These are phyloP conservation scores for Melanophora roralis DNA, from an alignment of 2,888 invertebrate genomes.

Conservation along the genomic window DNA sequence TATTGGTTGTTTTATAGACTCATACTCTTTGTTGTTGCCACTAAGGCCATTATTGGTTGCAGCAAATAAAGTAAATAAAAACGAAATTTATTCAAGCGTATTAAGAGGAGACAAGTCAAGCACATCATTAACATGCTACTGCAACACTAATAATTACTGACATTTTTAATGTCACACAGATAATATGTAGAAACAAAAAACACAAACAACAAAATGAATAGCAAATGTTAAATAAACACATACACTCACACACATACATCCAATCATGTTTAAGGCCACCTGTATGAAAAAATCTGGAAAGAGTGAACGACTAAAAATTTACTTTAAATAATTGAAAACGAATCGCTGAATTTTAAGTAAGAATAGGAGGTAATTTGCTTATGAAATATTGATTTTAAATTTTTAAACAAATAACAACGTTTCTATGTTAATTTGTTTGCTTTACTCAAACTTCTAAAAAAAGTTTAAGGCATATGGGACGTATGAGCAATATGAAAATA, in stretches of 20 bases:
- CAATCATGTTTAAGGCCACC: neutral
- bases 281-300: too few species aligned
- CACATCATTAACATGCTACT: slow-evolving; percentile 52
- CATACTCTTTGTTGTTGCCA: neutral
- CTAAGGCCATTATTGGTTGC: neutral
- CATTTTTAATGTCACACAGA: slow-evolving; percentile 42
- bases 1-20: slow-evolving; percentile 18
- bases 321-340: too few species aligned
- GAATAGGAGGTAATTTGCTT: too few species aligned
- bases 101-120: slow-evolving; percentile 38
- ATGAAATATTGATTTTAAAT: too few species aligned
- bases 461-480: too few species aligned
- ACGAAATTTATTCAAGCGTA: slow-evolving; percentile 43
- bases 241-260: neutral
- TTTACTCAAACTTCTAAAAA: too few species aligned
- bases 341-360: too few species aligned
- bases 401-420: too few species aligned
- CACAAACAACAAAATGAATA: neutral
- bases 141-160: slow-evolving; percentile 59
- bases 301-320: neutral
- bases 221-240: neutral
- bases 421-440: too few species aligned
- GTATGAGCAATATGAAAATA: too few species aligned
- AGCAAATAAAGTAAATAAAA: slow-evolving; percentile 9
- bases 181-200: neutral